These are phyloP conservation scores for Dorcus parallelipipedus DNA, from an alignment of 2,888 invertebrate genomes.

Conservation along the genomic window DNA sequence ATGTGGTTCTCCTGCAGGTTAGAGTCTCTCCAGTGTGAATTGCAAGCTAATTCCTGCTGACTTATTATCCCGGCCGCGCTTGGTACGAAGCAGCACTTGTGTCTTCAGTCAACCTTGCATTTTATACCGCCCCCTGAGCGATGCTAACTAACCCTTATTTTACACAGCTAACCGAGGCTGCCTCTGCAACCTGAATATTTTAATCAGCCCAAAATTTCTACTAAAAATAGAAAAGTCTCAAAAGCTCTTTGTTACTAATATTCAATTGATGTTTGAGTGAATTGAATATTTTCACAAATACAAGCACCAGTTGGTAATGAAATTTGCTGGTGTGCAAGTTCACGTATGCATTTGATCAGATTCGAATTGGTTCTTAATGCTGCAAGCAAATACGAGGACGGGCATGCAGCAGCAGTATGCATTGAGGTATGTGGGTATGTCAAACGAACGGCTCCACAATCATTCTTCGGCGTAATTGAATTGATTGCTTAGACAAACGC, in stretches of 20 bases:
- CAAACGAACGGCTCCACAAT: constrained; percentile 42
- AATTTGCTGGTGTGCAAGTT: too few species aligned
- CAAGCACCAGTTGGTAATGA: too few species aligned
- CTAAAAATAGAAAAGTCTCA: too few species aligned
- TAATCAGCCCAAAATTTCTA: constrained; percentile 28
- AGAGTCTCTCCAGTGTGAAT: constrained; percentile 35
- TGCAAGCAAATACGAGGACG: not conserved
- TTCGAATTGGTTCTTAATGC: constrained; percentile 1
- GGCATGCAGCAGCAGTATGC: not conserved
- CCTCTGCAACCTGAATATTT: constrained; percentile 31
- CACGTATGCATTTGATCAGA: not conserved
- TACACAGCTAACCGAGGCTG: constrained; percentile 28
- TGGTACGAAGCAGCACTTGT: constrained; percentile 37
- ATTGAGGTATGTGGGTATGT: constrained; percentile 39
- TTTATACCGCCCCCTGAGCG: constrained; percentile 37
- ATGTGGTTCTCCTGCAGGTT: constrained; percentile 25
- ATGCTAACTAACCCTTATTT: constrained; percentile 40
- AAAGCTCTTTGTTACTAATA: too few species aligned
- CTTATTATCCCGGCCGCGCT: constrained; percentile 37
- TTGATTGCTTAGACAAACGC: constrained; percentile 50
- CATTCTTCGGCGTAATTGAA: constrained; percentile 48
- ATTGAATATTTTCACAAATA: too few species aligned
- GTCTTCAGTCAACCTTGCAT: constrained; percentile 41
- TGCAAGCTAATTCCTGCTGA: constrained; percentile 39
- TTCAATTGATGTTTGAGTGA: too few species aligned